Evolutionary conservation across 1,140 invertebrate genomes (phyloP), one percentile per base, ranked within the genome.

Genomic region (Drosophila pandora): DNA sequence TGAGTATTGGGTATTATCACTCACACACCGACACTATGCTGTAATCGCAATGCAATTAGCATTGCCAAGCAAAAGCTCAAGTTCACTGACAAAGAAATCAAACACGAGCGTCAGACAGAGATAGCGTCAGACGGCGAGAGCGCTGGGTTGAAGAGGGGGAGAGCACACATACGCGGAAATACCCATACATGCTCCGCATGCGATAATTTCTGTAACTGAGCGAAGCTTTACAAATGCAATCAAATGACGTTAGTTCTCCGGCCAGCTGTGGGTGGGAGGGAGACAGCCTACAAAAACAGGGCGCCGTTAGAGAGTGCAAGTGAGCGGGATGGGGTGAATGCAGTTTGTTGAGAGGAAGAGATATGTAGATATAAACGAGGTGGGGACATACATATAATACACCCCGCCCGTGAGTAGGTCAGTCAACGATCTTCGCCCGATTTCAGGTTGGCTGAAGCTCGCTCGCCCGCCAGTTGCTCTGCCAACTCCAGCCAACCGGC

Each of bases 31-130:
- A 60, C 61, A 65, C 62, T 88, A 88, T 87, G 82, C 79, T 88
- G 82, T 87, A 87, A 87, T 87, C 82, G 82, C 83, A 87, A 85
- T 87, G 83, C 83, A 87, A 87, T 88, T 87, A 87, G 82, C 78
- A 72, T 47, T 75, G 75, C 74, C 62, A 47, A 82, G 74, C 75
- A 83, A 87, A 87, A 87, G 83, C 83, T 87, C 83, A 87, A 87
- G 83, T 87, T 87, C 83, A 87, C 83, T 87, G 79, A 87, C 83
- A 88, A 87, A 87, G 83, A 85, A 85, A 85, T 85, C 82, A 82
- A 87, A 75, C 75, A 82, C 74, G 23, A 41, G 3, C 57, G 13
- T 52, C 62, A 57, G 9, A 22, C 5, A 37, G 10, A 13, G 45
- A 55, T 28, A 53, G 21, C 39, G 3, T 64, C 39, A 58, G 28